Base-by-base conservation (phyloP, 2,888 invertebrate species). In the Ernsta delagoae region DNA sequence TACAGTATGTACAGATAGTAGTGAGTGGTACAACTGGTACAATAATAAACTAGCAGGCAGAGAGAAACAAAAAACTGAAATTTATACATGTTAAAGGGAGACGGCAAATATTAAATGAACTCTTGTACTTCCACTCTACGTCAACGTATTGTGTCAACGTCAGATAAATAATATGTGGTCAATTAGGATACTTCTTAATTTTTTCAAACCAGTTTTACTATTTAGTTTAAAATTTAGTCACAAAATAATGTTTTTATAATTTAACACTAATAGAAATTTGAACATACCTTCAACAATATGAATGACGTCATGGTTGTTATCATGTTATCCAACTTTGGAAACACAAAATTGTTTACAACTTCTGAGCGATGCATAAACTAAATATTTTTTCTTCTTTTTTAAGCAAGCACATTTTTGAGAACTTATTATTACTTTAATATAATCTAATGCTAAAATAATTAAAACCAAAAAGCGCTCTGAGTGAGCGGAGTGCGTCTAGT, bases 291-390 rank as follows among this genome's bases (percentile, higher is more conserved):
- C 72, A 94, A 87, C 71, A 93, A 83, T 83, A 94, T 93, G 84
- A 93, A 93, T 90, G 94, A 94, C 92, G 94, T 92, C 94, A 94
- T 94, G 87, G 88, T 93, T 90, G 93, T 93, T 90, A 91, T 92
- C 93, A 94, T 93, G 87, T 85, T 93, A 90, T 91, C 86, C 86
- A 88, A 90, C 85, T 89, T 86, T 78, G 80, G 77, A 83, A 83
- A 81, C 86, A 90, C 88, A 82, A 86, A 88, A 85, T 83, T 87
- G 86, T 83, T 85, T 81, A 81, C 80, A 83, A 83, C 80, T 79
- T 79, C 75, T 76, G 72, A 72, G 73, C 77, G 77, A 65, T 39
- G 8, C 39, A 6, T 71, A 74, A 74, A 76, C 76, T 82, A 82
- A 77, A 78, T 77, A 77, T 75, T 78, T 82, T 81, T 84, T 74